Evolutionary conservation across 2,888 invertebrate species (phyloP).

Genomic region (Malthinus flaveolus): DNA sequence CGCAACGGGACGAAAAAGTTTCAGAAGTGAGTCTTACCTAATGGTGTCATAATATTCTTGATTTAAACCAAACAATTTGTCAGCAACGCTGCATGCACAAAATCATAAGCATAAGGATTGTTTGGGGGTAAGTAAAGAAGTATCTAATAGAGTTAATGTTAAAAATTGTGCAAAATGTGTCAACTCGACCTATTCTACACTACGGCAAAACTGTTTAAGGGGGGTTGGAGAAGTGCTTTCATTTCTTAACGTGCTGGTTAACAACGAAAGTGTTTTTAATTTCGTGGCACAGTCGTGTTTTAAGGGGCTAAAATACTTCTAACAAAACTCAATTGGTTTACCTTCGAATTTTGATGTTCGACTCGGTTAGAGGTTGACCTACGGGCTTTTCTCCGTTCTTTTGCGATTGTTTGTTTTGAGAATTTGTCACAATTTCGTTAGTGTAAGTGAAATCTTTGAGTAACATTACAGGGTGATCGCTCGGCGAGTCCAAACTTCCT

Average conservation of each 20-base stretch:
- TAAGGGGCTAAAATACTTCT: background rate
- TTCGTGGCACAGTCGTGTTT: background rate
- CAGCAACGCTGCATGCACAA: constrained; percentile 71
- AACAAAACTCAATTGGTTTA: constrained; percentile 45
- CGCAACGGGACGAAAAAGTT: background rate
- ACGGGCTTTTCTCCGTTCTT: constrained; percentile 43
- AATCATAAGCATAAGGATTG: constrained; percentile 21
- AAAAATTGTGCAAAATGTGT: background rate
- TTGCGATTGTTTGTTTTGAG: constrained; percentile 33
- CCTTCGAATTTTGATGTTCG: constrained; percentile 52
- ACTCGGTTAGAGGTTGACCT: constrained; percentile 40
- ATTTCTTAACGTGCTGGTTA: too few species aligned
- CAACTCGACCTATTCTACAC: background rate
- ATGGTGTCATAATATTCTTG: constrained; percentile 72
- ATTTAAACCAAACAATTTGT: constrained; percentile 79
- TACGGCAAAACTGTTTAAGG: background rate
- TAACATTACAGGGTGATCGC: constrained; percentile 52
- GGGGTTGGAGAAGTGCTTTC: too few species aligned
- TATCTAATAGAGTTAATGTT: constrained; percentile 12
- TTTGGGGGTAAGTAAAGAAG: constrained; percentile 5
- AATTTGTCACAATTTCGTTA: constrained; percentile 38
- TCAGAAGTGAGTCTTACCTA: constrained; percentile 58
- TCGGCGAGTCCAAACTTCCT: constrained; percentile 54
- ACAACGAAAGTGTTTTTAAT: background rate
- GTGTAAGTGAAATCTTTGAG: constrained; percentile 46